A percentile compares a stretch with the other conserved stretches of the same genome.
Conservation (phyloP, 2,888 invertebrate genomes). For the Drosophila gaucha region DNA sequence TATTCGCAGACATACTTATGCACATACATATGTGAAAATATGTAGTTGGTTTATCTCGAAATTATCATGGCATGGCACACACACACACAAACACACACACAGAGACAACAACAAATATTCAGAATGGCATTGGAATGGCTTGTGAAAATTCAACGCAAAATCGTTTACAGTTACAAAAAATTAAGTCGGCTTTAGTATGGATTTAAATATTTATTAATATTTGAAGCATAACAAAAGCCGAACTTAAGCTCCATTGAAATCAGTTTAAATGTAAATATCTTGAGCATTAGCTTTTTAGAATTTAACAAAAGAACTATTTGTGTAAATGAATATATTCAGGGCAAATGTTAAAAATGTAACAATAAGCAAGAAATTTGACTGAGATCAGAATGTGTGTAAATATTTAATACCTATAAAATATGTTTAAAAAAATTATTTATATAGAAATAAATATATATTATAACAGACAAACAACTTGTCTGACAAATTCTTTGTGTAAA, state of each 20-base stretch:
- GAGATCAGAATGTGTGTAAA: background rate
- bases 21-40: constrained; percentile 18
- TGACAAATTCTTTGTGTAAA: no score
- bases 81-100: constrained; percentile 2
- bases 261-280: background rate
- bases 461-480: no score
- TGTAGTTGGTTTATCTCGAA: constrained; percentile 37
- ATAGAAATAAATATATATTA: no score
- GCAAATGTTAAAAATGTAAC: background rate
- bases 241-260: constrained; percentile 5
- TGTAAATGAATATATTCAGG: background rate
- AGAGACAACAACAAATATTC: background rate
- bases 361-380: background rate
- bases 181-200: constrained; percentile 17
- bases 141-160: constrained; percentile 12
- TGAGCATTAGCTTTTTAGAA: background rate
- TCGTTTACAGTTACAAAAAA: constrained; percentile 17
- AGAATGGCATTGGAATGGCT: constrained; percentile 20
- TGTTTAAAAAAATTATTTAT: no score
- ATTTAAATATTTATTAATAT: constrained; percentile 23
- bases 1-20: constrained; percentile 23
- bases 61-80: constrained; percentile 41
- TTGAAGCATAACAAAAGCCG: constrained; percentile 1
- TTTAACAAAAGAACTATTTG: constrained; percentile 1
- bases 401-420: no score